phyloP scores from a whole-genome alignment of 2,888 invertebrate genomes.

The Agonopterix alstromeriana region DNA sequence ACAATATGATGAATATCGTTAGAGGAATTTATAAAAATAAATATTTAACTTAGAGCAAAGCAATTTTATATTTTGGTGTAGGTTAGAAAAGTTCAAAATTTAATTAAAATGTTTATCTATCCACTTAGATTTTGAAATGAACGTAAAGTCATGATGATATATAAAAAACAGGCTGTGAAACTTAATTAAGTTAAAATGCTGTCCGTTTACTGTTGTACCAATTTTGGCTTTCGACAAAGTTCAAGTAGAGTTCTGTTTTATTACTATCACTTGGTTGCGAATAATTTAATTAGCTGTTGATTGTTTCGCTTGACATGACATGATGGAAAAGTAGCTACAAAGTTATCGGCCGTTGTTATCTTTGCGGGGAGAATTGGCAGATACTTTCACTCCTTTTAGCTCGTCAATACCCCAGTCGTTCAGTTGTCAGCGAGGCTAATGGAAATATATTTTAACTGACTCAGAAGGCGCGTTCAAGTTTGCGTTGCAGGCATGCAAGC shows the following conservation, averaged over 20 bases:
- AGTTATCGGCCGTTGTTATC: slow-evolving; percentile 46
- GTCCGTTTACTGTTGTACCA: slow-evolving; percentile 10
- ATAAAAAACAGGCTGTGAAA: slow-evolving; percentile 8
- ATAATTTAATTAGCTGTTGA: slow-evolving; percentile 51
- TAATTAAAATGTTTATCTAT: not conserved
- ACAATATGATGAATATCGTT: no score
- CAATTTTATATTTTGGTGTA: no score
- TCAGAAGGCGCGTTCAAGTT: slow-evolving; percentile 7
- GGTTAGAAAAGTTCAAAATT: no score
- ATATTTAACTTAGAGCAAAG: no score
- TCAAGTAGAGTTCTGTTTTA: slow-evolving; percentile 28
- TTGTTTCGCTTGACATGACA: slow-evolving; percentile 45
- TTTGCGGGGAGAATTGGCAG: slow-evolving; percentile 41
- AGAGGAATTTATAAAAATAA: no score
- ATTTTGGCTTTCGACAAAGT: slow-evolving; percentile 21
- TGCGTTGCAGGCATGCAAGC: slow-evolving; percentile 13
- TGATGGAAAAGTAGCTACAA: slow-evolving; percentile 43
- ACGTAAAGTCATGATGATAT: slow-evolving; percentile 10
- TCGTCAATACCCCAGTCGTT: slow-evolving; percentile 25
- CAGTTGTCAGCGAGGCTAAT: slow-evolving; percentile 7
- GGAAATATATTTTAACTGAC: slow-evolving; percentile 21
- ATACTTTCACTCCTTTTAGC: slow-evolving; percentile 51
- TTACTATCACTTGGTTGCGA: slow-evolving; percentile 32
- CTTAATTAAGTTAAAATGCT: slow-evolving; percentile 13
- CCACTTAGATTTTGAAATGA: slow-evolving; percentile 3